Percentiles rank a stretch among this genome's conserved stretches.
Conservation (phyloP, 1,140 invertebrate species). For the Drosophila simulans region DNA sequence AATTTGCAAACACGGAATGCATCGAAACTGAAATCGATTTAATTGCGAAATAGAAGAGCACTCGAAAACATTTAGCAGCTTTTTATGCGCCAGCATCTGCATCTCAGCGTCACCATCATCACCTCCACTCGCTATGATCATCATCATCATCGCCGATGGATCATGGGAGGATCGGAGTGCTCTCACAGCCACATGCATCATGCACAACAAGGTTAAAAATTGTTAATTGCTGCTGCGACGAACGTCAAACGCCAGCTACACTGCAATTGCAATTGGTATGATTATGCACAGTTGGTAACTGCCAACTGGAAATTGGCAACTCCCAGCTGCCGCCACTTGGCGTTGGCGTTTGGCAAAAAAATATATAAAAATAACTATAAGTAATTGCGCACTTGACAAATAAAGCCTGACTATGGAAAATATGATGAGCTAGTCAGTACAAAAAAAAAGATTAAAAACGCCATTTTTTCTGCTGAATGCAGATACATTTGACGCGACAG, state of each 20-base stretch:
- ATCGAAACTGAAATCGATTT: slow-evolving; percentile 46
- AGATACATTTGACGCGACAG: slow-evolving; percentile 52
- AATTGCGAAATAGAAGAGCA: slow-evolving; percentile 59
- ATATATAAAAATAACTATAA: slow-evolving; percentile 37
- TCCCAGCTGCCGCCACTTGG: slow-evolving; percentile 32
- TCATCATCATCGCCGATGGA: slow-evolving; percentile 6
- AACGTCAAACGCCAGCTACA: slow-evolving; percentile 15
- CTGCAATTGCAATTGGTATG: slow-evolving; percentile 30
- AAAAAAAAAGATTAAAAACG: slow-evolving; percentile 1
- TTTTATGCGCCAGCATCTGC: slow-evolving; percentile 31
- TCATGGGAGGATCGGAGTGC: slow-evolving; percentile 28
- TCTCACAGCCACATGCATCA: slow-evolving; percentile 41
- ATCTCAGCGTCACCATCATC: slow-evolving; percentile 2
- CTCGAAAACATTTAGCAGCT: slow-evolving; percentile 46
- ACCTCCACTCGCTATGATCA: slow-evolving; percentile 21
- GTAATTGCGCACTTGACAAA: slow-evolving; percentile 77
- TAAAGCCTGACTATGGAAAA: slow-evolving; percentile 31
- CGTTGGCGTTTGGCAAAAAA: slow-evolving; percentile 33
- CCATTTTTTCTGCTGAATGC: slow-evolving; percentile 9
- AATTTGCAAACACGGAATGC: slow-evolving; percentile 24
- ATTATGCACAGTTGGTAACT: slow-evolving; percentile 24
- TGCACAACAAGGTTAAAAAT: slow-evolving; percentile 74
- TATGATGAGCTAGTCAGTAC: slow-evolving; percentile 30
- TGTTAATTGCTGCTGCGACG: slow-evolving; percentile 47
- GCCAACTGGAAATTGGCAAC: slow-evolving; percentile 7